phyloP scores from a whole-genome alignment of 2,888 invertebrate genomes.

The Odontocolon sp. region DNA sequence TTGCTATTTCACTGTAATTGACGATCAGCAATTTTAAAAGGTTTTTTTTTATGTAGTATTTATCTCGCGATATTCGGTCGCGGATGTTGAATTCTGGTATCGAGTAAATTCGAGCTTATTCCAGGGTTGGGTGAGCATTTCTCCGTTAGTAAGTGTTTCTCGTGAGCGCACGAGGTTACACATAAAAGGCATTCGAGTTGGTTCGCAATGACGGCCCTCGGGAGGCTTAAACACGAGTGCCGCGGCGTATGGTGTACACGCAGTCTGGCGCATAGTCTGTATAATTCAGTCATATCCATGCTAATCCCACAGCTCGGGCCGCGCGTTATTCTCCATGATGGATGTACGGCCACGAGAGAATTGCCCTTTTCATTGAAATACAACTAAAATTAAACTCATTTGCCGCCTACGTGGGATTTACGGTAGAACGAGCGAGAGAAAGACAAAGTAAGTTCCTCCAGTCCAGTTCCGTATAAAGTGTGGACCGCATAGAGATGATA shows the following conservation, averaged over 20 bases:
- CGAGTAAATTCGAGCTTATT: constrained; percentile 16
- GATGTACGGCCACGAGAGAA: constrained; percentile 77
- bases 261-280: constrained; percentile 78
- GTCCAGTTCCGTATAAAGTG: no score
- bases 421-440: constrained; percentile 37
- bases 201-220: constrained; percentile 73
- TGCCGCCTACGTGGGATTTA: constrained; percentile 68
- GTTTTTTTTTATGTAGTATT: background rate
- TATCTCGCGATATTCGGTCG: background rate
- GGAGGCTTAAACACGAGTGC: constrained; percentile 68
- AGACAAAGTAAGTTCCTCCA: no score
- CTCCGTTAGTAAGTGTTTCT: constrained; percentile 51
- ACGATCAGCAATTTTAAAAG: constrained; percentile 13
- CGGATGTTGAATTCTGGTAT: constrained; percentile 20
- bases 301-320: constrained; percentile 74
- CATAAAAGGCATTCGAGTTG: constrained; percentile 62
- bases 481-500: no score
- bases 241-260: constrained; percentile 73
- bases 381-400: constrained; percentile 78
- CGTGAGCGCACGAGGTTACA: constrained; percentile 49
- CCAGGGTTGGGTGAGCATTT: constrained; percentile 4
- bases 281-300: constrained; percentile 79
- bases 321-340: constrained; percentile 76
- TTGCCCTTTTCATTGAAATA: constrained; percentile 78
- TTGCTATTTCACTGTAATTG: background rate